Base-by-base conservation (phyloP, 2,113 vertebrate species). In the Bubalus kerabau region DNA sequence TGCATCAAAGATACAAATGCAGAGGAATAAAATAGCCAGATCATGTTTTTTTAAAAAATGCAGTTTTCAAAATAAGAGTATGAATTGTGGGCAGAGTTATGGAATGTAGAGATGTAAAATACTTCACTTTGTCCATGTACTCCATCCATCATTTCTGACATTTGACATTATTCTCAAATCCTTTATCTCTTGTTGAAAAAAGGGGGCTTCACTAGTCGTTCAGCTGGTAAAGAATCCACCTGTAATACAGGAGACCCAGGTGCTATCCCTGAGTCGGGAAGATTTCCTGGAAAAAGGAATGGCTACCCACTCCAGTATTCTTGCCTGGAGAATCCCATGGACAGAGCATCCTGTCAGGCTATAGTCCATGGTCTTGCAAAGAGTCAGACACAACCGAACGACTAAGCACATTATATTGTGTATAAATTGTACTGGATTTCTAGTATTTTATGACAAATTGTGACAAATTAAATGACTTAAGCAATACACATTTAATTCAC, bases 361-460 rank as follows among this genome's bases (percentile, higher is more conserved):
- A 21, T 71, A 36, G 17, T 21, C 17, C 17, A 36, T 36, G 17
- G 64, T 71, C 17, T 71, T 36, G 17, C 17, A 36, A 67, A 67
- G n/a, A 71, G n/a, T 36, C 64, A 21, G 9, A 71, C 9, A 71
- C 0, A 0, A 71, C 64, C 36, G n/a, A 36, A 17, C 0, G 2
- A 71, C n/a, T 71, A 11, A 71, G 64, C n/a, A 36, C n/a, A 36
- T 8, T 15, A 60, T 32, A 7, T n/a, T 52, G 1, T 84, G 28
- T 43, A 21, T 9, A 46, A 21, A 67, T 7, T 71, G 5, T 19
- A 46, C 52, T 57, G 23, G 1, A 85, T 46, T 88, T 80, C 48
- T 52, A n/a, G 28, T 76, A 21, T 12, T 48, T 4, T 8, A 52
- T 46, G 54, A 7, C 1, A 74, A 32, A 52, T 50, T 32, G 1